These are phyloP conservation scores for Glyptemys insculpta DNA, from an alignment of 2,797 vertebrate species.

Conservation along the genomic window DNA sequence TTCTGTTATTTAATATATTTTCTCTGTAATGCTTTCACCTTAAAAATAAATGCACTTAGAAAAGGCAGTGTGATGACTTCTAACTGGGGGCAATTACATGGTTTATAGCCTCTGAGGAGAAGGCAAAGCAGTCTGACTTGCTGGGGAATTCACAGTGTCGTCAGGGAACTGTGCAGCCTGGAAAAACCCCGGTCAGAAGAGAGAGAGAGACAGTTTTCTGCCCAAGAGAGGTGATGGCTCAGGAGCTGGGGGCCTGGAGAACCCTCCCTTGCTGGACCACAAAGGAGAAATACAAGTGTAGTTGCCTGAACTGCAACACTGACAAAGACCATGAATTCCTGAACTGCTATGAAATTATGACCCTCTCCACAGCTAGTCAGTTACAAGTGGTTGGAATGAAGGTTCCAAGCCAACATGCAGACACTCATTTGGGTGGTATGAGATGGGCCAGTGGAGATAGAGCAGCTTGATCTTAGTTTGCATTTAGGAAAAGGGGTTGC, in stretches of 20 bases:
- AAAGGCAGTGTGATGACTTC: background rate
- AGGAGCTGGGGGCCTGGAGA: background rate
- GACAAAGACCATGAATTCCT: background rate
- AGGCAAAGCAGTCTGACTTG: background rate
- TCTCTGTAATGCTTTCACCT: background rate
- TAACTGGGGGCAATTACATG: background rate
- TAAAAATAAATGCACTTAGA: background rate
- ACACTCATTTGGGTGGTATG: accelerated
- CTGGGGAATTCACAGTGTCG: background rate
- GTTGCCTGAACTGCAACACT: accelerated
- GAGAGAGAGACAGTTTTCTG: background rate
- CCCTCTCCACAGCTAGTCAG: accelerated
- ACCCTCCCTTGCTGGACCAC: background rate
- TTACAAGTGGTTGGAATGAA: background rate
- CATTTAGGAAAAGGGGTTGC: background rate
- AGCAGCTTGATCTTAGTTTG: background rate
- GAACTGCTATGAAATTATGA: accelerated
- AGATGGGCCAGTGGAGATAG: background rate
- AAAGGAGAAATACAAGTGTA: background rate
- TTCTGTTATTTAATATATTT: background rate
- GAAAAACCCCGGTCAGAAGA: no score
- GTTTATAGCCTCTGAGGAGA: background rate
- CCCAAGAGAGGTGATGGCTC: background rate
- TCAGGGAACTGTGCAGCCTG: background rate
- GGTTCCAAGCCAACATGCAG: background rate